phyloP scores from a whole-genome alignment of 2,113 vertebrate genomes.

The Todiramphus saurophagus region DNA sequence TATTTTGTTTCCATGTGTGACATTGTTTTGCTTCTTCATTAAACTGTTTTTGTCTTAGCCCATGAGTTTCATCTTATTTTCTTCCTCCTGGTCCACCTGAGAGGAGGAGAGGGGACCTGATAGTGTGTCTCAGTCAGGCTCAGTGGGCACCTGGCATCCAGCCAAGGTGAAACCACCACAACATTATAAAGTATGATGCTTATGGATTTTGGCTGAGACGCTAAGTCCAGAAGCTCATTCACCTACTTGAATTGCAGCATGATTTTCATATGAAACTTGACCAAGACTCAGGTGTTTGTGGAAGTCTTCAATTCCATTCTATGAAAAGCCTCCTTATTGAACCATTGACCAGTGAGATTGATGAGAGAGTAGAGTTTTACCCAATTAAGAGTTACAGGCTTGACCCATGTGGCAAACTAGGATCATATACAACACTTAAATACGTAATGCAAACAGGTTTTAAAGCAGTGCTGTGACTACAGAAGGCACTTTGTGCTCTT shows the following conservation, averaged over 20 bases:
- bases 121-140: too few species aligned
- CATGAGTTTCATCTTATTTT: too few species aligned
- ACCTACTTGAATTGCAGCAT: neutral
- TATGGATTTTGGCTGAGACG: neutral
- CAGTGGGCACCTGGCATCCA: too few species aligned
- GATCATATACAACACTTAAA: neutral
- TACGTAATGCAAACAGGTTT: neutral
- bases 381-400: neutral
- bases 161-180: too few species aligned
- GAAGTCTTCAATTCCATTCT: neutral
- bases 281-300: neutral
- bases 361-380: neutral
- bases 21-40: too few species aligned
- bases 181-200: neutral
- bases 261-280: neutral
- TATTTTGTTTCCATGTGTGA: too few species aligned
- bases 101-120: too few species aligned
- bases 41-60: too few species aligned
- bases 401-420: neutral
- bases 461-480: neutral
- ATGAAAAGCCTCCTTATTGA: neutral
- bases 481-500: neutral
- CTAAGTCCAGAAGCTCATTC: neutral
- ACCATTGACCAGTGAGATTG: neutral
- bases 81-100: too few species aligned